Conservation (phyloP, 2,797 vertebrate species). For the Argya squamiceps region DNA sequence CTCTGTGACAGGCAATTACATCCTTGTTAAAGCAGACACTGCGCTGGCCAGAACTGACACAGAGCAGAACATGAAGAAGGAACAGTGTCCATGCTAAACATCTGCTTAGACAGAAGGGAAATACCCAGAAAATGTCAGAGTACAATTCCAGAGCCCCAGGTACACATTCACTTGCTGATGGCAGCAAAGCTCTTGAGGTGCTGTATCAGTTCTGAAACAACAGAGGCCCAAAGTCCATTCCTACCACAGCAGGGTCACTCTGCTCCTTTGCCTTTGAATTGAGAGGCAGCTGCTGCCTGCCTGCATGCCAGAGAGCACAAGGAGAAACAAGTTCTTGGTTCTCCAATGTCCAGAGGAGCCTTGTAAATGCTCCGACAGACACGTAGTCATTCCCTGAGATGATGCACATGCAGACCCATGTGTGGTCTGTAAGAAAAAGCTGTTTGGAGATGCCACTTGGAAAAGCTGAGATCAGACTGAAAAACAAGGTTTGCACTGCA, state of each 20-base stretch:
- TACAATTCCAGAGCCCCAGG: background rate
- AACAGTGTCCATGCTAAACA: background rate
- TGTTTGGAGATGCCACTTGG: background rate
- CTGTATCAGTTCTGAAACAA: background rate
- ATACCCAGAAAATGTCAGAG: background rate
- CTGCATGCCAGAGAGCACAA: background rate
- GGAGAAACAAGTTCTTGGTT: background rate
- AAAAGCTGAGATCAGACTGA: background rate
- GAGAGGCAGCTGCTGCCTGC: background rate
- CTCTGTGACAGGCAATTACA: background rate
- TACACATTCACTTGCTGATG: background rate
- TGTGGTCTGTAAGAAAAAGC: background rate
- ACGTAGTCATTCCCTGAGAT: rapidly evolving
- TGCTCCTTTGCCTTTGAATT: background rate
- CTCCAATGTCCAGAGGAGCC: background rate
- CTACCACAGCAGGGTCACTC: background rate
- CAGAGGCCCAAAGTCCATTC: background rate
- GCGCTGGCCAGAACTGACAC: background rate
- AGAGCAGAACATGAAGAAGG: background rate
- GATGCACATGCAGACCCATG: background rate
- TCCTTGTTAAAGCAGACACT: background rate
- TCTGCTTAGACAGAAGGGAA: background rate
- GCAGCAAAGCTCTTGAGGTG: background rate
- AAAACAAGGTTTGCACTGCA: background rate
- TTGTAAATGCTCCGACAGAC: background rate